phyloP scores from a whole-genome alignment of 2,888 invertebrate species.

The Eupithecia inturbata region DNA sequence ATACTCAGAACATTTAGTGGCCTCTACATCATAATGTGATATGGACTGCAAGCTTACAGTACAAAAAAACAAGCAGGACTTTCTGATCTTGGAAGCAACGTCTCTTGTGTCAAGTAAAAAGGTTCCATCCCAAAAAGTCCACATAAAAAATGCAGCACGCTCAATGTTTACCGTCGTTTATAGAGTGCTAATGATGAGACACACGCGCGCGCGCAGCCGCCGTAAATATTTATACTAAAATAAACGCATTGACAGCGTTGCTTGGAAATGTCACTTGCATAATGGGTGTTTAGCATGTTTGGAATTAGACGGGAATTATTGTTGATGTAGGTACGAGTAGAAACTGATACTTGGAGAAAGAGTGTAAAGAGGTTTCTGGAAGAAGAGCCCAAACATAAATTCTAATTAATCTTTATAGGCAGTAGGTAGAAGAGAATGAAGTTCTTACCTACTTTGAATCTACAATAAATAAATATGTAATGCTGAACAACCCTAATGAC shows the following conservation, averaged over 20 bases:
- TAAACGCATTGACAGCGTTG: slow-evolving; percentile 35
- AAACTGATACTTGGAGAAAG: not conserved
- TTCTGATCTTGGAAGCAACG: not conserved
- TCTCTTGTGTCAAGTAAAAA: not conserved
- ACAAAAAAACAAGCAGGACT: not conserved
- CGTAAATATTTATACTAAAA: slow-evolving; percentile 40
- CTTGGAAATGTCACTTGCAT: slow-evolving; percentile 21
- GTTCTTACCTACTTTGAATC: too few species aligned
- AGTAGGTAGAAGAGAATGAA: too few species aligned
- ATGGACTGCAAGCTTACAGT: not conserved
- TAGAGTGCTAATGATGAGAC: slow-evolving; percentile 68
- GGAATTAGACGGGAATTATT: slow-evolving; percentile 7
- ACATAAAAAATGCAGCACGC: slow-evolving; percentile 22
- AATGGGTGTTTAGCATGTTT: slow-evolving; percentile 7
- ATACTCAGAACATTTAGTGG: not conserved
- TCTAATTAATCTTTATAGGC: not conserved
- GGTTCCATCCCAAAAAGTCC: slow-evolving; percentile 1
- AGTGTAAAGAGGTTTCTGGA: not conserved
- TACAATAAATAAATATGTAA: too few species aligned
- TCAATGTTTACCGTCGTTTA: slow-evolving; percentile 62
- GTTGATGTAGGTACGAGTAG: not conserved
- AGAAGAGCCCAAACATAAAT: not conserved
- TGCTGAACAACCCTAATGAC: too few species aligned
- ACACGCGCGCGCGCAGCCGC: slow-evolving; percentile 45
- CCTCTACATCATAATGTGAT: not conserved